phyloP scores from a whole-genome alignment of 2,888 invertebrate species.

The Macaria notata region DNA sequence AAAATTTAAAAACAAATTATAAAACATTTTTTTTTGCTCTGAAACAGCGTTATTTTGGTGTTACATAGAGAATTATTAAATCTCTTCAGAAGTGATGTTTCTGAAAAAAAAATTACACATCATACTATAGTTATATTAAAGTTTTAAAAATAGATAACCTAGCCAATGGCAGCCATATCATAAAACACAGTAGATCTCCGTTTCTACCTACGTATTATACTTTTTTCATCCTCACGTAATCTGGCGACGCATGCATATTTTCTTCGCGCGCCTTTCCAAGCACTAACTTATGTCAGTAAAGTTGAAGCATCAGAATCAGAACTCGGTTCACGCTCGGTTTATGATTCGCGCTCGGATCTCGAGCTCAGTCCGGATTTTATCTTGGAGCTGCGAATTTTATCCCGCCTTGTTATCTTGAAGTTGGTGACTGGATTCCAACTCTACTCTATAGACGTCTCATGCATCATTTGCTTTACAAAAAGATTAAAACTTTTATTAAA shows the following conservation, averaged over 20 bases:
- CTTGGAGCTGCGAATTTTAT: constrained; percentile 25
- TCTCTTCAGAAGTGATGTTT: too few species aligned
- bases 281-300: constrained; percentile 22
- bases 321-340: constrained; percentile 22
- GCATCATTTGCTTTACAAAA: too few species aligned
- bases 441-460: not conserved
- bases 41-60: too few species aligned
- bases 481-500: too few species aligned
- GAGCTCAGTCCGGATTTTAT: constrained; percentile 25
- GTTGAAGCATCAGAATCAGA: constrained; percentile 23
- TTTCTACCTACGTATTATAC: not conserved
- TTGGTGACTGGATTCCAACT: constrained; percentile 8
- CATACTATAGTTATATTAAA: too few species aligned
- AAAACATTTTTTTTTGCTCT: too few species aligned
- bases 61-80: too few species aligned
- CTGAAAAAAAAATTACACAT: too few species aligned
- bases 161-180: too few species aligned
- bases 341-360: constrained; percentile 21
- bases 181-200: too few species aligned
- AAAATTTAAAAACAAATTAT: too few species aligned
- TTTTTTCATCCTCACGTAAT: constrained; percentile 1
- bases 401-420: constrained; percentile 20
- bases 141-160: too few species aligned
- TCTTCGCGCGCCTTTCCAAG: constrained; percentile 9
- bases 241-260: constrained; percentile 11